Percentiles rank a stretch among this genome's conserved stretches.
Evolutionary conservation across 2,888 invertebrate genomes (phyloP).

Genomic region (Drosophila fungiperda): DNA sequence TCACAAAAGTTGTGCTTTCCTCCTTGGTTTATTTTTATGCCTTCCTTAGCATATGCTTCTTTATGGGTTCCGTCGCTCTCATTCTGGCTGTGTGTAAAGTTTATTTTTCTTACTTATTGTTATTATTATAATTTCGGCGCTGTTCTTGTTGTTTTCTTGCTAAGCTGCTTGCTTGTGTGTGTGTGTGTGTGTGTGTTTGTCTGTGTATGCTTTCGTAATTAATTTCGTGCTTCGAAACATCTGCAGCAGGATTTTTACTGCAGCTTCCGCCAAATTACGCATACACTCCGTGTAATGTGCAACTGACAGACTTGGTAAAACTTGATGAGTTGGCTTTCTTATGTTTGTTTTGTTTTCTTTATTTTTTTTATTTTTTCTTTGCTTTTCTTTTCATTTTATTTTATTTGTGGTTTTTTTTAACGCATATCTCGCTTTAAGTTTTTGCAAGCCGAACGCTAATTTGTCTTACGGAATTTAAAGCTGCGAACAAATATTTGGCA

Average conservation of each 20-base stretch:
- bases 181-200: conserved; percentile 44
- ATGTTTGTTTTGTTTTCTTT: conserved; percentile 33
- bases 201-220: conserved; percentile 65
- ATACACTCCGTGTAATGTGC: conserved; percentile 64
- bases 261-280: conserved; percentile 72
- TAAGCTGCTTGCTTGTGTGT: conserved; percentile 20
- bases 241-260: conserved; percentile 81
- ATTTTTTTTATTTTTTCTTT: conserved; percentile 21
- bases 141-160: conserved; percentile 40
- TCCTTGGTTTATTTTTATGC: conserved; percentile 71
- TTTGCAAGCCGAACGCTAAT: conserved; percentile 46
- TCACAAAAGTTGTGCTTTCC: conserved; percentile 56
- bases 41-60: conserved; percentile 74
- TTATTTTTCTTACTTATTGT: conserved; percentile 80
- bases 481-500: conserved; percentile 56
- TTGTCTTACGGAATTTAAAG: conserved; percentile 68
- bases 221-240: conserved; percentile 80
- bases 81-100: conserved; percentile 64
- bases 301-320: conserved; percentile 39
- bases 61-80: conserved; percentile 46
- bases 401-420: conserved; percentile 3
- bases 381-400: conserved; percentile 4
- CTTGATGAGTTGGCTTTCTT: conserved; percentile 66
- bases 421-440: conserved; percentile 40
- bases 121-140: conserved; percentile 63